Evolutionary conservation across 2,113 vertebrate species (phyloP).

Genomic region (Upupa epops): DNA sequence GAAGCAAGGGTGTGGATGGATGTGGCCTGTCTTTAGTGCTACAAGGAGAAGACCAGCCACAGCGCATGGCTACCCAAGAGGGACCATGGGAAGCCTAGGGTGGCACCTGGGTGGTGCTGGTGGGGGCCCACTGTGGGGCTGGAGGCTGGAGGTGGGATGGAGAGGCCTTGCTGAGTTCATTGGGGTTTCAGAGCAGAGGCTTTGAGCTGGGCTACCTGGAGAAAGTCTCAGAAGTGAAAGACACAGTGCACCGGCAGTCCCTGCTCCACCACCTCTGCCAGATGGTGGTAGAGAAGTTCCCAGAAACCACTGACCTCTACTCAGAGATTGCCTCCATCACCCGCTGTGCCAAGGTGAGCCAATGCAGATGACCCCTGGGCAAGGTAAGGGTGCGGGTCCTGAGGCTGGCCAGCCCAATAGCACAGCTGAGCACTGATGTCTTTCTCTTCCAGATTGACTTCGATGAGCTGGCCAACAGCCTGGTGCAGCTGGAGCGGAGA

Average conservation of each 20-base stretch:
- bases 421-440: background rate
- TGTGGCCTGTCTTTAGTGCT: background rate
- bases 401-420: background rate
- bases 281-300: constrained; percentile 85
- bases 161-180: background rate
- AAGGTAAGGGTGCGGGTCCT: background rate
- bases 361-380: background rate
- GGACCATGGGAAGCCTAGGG: background rate
- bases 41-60: background rate
- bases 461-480: constrained; percentile 87
- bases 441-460: constrained; percentile 87
- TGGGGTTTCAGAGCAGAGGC: constrained; percentile 85
- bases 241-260: constrained; percentile 93
- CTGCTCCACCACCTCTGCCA: constrained; percentile 91
- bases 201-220: constrained; percentile 96
- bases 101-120: background rate
- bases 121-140: background rate
- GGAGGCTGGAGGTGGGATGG: background rate
- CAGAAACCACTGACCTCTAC: constrained; percentile 91
- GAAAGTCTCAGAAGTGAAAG: constrained; percentile 97
- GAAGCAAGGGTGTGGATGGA: background rate
- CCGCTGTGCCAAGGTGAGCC: constrained; percentile 87
- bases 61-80: background rate
- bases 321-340: constrained; percentile 92
- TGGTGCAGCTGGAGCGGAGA: constrained; percentile 88